Evolutionary conservation across 2,113 vertebrate species (phyloP), one percentile per base, ranked within the genome.

Genomic region (Python bivittatus): DNA sequence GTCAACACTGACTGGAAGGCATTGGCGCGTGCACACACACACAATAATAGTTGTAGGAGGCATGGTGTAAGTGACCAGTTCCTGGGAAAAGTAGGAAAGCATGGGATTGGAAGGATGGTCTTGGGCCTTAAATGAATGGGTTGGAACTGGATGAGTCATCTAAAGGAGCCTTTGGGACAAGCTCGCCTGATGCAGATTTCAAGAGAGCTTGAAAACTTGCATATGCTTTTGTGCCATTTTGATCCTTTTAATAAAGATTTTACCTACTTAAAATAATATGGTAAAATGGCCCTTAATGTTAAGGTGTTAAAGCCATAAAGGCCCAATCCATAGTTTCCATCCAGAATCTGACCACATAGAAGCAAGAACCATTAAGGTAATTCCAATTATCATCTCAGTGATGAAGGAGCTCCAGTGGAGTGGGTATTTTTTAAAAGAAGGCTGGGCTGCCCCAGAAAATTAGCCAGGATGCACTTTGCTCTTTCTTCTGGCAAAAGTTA

Each of bases 21-120:
- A n/a, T n/a, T 38, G 0, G 4, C 38, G 10, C 12, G 13, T 12
- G 1, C 2, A 1, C 58, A 60, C 1, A 10, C 9, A 11, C 60
- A 29, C n/a, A 17, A 27, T 44, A 44, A 48, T 6, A 48, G 5
- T 17, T 20, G 15, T 72, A 33, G n/a, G 68, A 1, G 6, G n/a
- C 68, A 38, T 79, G 68, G 15, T 13, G 6, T 72, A 72, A n/a
- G n/a, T 72, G 68, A 72, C 15, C 68, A 72, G 68, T 15, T 33
- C 68, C 68, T 72, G 13, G 64, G n/a, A 72, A 72, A 72, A 64
- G 27, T 64, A 64, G 29, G 60, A 64, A 29, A 72, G 1, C 64
- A n/a, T 72, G 64, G n/a, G 5, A 72, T 72, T 72, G 68, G 33
- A 72, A 72, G 68, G n/a, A 33, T 72, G 48, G 48, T 48, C 48